phyloP scores from a whole-genome alignment of 2,113 vertebrate species.

The Pedetes capensis region DNA sequence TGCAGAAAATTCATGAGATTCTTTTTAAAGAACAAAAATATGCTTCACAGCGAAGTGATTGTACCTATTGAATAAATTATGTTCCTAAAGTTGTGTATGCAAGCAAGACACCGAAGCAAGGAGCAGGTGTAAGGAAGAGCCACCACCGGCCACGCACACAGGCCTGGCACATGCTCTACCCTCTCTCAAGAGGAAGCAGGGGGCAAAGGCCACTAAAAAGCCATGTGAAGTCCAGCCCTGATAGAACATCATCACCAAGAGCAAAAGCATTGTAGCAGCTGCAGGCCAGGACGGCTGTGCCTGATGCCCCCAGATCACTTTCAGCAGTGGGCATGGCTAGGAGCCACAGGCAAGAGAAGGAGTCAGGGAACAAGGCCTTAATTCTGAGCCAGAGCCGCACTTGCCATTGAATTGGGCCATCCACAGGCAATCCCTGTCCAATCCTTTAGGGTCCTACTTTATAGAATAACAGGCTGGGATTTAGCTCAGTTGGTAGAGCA shows the following conservation, averaged over 20 bases:
- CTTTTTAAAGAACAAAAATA: not conserved
- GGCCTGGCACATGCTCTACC: not conserved
- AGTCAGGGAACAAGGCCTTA: not conserved
- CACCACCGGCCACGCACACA: fast-evolving
- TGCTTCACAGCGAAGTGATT: not conserved
- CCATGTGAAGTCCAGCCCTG: not conserved
- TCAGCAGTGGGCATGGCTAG: not conserved
- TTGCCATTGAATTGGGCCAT: not conserved
- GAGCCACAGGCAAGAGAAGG: not conserved
- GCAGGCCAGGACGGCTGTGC: not conserved
- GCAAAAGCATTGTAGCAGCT: too few relatives aligned
- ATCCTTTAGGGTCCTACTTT: not conserved
- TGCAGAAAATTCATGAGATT: not conserved
- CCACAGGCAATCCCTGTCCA: not conserved
- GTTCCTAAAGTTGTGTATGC: not conserved
- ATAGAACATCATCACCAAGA: not conserved
- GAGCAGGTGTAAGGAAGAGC: not conserved
- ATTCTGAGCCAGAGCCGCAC: not conserved
- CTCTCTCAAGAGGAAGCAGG: not conserved
- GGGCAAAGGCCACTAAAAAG: not conserved
- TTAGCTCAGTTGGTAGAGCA: too few relatives aligned
- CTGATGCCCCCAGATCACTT: fast-evolving
- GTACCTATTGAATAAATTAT: not conserved
- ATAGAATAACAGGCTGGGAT: too few relatives aligned
- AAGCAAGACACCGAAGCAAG: not conserved